phyloP scores from a whole-genome alignment of 2,797 vertebrate genomes.

The Muraenolepis orangiensis region DNA sequence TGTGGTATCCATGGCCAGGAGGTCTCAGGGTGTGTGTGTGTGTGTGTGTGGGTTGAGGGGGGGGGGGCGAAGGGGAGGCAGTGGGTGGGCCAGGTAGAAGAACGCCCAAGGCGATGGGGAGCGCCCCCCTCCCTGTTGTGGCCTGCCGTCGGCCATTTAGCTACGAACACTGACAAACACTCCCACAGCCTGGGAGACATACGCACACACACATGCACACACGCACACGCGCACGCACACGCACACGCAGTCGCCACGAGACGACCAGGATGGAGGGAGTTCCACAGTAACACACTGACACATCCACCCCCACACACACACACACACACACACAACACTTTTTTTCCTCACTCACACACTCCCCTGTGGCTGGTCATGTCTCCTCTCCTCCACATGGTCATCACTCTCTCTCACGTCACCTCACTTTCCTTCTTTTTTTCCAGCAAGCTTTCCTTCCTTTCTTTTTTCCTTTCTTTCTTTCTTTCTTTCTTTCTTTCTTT shows the following conservation, averaged over 20 bases:
- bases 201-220: no score
- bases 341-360: background rate
- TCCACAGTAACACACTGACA: constrained; percentile 45
- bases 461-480: constrained; percentile 5
- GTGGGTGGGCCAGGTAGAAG: no score
- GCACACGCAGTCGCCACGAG: constrained; percentile 42
- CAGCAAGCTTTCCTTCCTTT: background rate
- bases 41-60: no score
- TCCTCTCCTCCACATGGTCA: constrained; percentile 12
- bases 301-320: constrained; percentile 17
- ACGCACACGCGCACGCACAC: no score
- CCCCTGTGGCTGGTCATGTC: constrained; percentile 22
- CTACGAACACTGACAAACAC: no score
- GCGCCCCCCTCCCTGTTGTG: no score
- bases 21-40: no score
- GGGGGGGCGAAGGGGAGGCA: no score
- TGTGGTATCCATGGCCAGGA: no score
- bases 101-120: no score
- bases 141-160: no score
- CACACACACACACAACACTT: background rate
- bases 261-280: constrained; percentile 55
- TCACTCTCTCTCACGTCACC: constrained; percentile 37
- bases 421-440: constrained; percentile 21
- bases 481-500: background rate
- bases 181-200: no score